A percentile compares a stretch with the other conserved stretches of the same genome.
phyloP scores from a whole-genome alignment of 92 coral and sea anemone genomes.

The Chrysogorgia sp. region DNA sequence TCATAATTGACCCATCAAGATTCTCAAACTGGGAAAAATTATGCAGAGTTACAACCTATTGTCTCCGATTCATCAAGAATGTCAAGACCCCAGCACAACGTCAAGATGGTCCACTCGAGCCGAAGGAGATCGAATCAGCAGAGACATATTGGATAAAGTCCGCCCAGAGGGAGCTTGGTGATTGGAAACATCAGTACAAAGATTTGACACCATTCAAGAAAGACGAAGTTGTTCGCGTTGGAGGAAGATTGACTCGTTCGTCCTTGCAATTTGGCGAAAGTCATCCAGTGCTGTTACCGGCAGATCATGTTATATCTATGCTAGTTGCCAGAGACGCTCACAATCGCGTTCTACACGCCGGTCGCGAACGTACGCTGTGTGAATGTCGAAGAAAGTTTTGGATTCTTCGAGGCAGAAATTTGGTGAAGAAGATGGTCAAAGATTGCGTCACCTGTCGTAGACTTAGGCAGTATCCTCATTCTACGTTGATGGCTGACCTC shows the following conservation, averaged over 20 bases:
- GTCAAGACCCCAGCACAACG: too few relatives aligned
- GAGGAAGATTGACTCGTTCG: constrained; percentile 52
- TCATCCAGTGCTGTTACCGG: constrained; percentile 53
- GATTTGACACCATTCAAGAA: constrained; percentile 47
- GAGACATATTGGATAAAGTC: too few relatives aligned
- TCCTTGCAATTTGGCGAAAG: constrained; percentile 45
- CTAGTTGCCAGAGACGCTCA: constrained; percentile 49
- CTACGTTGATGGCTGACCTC: constrained; percentile 53
- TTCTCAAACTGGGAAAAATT: too few relatives aligned
- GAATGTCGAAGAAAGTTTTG: constrained; percentile 45
- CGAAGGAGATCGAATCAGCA: too few relatives aligned
- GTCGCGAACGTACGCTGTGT: constrained; percentile 49
- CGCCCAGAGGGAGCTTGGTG: too few relatives aligned
- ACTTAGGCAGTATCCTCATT: constrained; percentile 53
- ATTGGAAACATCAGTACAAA: too few relatives aligned
- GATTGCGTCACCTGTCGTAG: constrained; percentile 45
- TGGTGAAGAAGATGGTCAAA: constrained; percentile 33
- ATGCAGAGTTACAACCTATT: too few relatives aligned
- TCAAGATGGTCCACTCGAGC: too few relatives aligned
- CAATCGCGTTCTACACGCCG: constrained; percentile 26
- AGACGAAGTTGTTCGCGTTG: constrained; percentile 55
- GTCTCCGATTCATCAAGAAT: too few relatives aligned
- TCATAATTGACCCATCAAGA: too few relatives aligned
- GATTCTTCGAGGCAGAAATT: constrained; percentile 27
- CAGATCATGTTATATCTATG: constrained; percentile 43